phyloP scores from a whole-genome alignment of 2,113 vertebrate species.

The Apistogramma diplotaenia region DNA sequence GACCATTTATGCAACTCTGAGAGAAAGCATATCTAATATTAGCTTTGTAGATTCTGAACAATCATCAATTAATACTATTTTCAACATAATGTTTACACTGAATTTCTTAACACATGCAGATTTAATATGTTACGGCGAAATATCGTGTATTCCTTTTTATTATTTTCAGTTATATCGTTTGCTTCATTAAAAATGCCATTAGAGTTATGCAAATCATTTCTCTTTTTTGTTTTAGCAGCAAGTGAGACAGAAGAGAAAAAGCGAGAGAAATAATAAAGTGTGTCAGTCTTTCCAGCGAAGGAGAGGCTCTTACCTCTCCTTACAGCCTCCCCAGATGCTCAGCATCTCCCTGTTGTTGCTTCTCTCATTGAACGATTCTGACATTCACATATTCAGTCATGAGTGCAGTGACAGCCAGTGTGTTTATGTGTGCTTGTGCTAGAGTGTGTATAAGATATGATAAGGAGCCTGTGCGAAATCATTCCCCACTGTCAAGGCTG shows the following conservation, averaged over 20 bases:
- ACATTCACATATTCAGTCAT: conserved; percentile 47
- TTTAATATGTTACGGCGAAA: not conserved
- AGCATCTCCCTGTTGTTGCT: conserved; percentile 3
- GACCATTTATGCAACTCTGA: not conserved
- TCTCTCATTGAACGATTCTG: conserved; percentile 42
- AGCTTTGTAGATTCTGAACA: not conserved
- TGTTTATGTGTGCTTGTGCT: not conserved
- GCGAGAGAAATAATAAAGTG: conserved; percentile 23
- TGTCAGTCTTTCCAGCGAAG: conserved; percentile 10
- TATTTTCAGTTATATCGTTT: not conserved
- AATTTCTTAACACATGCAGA: not conserved
- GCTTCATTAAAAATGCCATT: not conserved
- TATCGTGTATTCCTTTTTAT: not conserved
- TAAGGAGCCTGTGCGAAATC: conserved; percentile 19
- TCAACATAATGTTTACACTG: not conserved
- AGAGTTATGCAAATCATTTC: not conserved
- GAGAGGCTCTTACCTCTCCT: conserved; percentile 17
- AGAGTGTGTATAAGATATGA: conserved; percentile 36
- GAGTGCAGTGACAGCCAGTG: conserved; percentile 15
- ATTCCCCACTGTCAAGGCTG: conserved; percentile 20
- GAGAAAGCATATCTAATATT: not conserved
- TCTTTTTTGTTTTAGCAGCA: not conserved
- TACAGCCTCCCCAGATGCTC: conserved; percentile 34
- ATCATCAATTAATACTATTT: not conserved
- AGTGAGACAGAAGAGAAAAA: not conserved